Conservation (phyloP, 2,797 vertebrate species). For the Sparidentex hasta region DNA sequence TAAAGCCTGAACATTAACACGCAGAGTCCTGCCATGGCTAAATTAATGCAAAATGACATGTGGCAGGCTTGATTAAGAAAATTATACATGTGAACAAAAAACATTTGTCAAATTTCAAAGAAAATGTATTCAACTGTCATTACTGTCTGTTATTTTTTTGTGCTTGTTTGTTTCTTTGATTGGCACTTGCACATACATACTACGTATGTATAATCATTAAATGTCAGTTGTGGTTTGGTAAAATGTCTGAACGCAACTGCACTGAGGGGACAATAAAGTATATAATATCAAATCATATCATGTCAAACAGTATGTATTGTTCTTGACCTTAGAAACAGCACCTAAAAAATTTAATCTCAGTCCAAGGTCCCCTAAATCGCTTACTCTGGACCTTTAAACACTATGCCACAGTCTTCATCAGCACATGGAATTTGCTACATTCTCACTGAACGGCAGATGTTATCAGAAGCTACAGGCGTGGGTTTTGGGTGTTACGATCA, state of each 20-base stretch:
- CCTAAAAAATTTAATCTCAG: not conserved
- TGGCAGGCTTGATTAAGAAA: constrained; percentile 36
- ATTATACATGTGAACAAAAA: constrained; percentile 18
- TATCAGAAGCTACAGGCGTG: not conserved
- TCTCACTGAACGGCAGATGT: not conserved
- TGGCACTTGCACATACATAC: too few relatives aligned
- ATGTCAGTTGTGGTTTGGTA: too few relatives aligned
- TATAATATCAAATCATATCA: too few relatives aligned
- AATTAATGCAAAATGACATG: constrained; percentile 7
- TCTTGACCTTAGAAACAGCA: constrained; percentile 6
- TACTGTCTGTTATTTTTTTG: too few relatives aligned
- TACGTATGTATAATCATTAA: too few relatives aligned
- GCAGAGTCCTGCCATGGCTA: not conserved
- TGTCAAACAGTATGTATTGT: not conserved
- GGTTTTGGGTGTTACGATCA: too few relatives aligned
- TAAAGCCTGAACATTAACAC: constrained; percentile 28
- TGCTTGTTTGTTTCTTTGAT: too few relatives aligned
- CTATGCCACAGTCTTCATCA: not conserved
- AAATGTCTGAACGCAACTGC: too few relatives aligned
- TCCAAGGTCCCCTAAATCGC: not conserved
- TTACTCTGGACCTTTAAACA: not conserved
- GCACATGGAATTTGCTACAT: not conserved
- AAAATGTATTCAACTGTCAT: not conserved
- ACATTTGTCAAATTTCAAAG: not conserved
- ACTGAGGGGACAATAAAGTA: too few relatives aligned